Conservation (phyloP, 2,888 invertebrate species). For the Phaedon cochleariae region DNA sequence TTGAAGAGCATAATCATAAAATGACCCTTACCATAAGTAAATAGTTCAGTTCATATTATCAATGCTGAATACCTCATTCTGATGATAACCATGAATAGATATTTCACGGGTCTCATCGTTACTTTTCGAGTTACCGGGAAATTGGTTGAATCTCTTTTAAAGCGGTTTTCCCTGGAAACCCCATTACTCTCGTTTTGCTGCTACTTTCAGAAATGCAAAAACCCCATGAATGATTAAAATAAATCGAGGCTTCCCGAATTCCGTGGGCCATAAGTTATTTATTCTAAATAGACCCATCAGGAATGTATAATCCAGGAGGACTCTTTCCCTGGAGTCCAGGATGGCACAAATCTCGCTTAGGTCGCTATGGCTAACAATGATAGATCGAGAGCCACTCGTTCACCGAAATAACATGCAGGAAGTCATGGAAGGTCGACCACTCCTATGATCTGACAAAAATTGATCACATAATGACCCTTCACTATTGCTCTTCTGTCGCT, state of each 20-base stretch:
- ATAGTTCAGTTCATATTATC: too few species aligned
- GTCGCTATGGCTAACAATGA: constrained; percentile 50
- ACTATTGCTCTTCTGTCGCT: too few species aligned
- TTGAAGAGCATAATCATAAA: too few species aligned
- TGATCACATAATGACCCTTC: background rate
- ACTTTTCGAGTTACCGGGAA: background rate
- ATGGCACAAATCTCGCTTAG: constrained; percentile 56
- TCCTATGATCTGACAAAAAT: background rate
- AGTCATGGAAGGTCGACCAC: constrained; percentile 26
- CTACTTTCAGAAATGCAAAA: background rate
- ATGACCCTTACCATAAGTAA: too few species aligned
- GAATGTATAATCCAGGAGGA: constrained; percentile 39
- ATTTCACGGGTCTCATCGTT: too few species aligned
- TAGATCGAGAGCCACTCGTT: constrained; percentile 44
- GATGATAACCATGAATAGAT: too few species aligned
- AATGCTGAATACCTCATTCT: too few species aligned
- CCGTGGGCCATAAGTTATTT: constrained; percentile 48
- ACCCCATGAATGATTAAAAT: constrained; percentile 26
- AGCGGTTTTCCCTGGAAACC: background rate
- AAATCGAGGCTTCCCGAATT: constrained; percentile 34
- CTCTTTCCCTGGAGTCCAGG: constrained; percentile 39
- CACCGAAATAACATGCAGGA: constrained; percentile 39
- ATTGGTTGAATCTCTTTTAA: background rate
- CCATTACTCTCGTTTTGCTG: background rate
- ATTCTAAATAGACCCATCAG: constrained; percentile 43